phyloP scores from a whole-genome alignment of 2,113 vertebrate genomes.

The Pitta sordida region DNA sequence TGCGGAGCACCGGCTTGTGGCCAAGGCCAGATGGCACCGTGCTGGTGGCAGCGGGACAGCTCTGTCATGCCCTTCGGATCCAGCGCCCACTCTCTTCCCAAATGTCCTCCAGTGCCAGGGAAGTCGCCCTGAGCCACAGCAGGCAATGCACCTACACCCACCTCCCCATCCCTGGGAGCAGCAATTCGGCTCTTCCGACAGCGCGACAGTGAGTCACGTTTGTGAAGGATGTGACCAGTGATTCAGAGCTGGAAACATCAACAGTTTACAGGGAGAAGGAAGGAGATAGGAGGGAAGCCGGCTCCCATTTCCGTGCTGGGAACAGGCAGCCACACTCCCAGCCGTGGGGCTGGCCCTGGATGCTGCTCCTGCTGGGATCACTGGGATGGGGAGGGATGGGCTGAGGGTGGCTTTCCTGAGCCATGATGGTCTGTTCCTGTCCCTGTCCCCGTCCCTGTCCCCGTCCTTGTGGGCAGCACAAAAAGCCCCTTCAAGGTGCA shows the following conservation, averaged over 20 bases:
- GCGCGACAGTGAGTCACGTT: not conserved
- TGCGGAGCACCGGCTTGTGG: not conserved
- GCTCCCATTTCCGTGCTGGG: not conserved
- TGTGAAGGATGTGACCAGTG: not conserved
- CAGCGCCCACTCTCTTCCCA: not conserved
- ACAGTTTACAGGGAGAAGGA: not conserved
- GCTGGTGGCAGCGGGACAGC: not conserved
- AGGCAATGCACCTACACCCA: not conserved
- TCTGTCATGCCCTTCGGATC: not conserved
- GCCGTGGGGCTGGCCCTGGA: fast-evolving
- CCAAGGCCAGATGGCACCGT: not conserved
- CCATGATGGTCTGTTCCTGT: too few species aligned
- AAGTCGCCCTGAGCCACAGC: fast-evolving
- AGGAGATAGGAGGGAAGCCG: not conserved
- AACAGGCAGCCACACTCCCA: not conserved
- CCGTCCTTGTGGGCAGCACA: not conserved
- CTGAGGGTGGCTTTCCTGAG: not conserved
- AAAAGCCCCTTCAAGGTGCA: not conserved
- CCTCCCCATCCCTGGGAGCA: not conserved
- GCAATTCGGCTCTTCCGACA: not conserved
- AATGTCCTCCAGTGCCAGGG: not conserved
- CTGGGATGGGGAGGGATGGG: not conserved
- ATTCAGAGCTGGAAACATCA: slow-evolving; percentile 7
- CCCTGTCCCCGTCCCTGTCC: too few species aligned
- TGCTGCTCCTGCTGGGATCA: not conserved